Conservation (phyloP, 2,113 vertebrate species). For the Hydrolagus affinis region DNA sequence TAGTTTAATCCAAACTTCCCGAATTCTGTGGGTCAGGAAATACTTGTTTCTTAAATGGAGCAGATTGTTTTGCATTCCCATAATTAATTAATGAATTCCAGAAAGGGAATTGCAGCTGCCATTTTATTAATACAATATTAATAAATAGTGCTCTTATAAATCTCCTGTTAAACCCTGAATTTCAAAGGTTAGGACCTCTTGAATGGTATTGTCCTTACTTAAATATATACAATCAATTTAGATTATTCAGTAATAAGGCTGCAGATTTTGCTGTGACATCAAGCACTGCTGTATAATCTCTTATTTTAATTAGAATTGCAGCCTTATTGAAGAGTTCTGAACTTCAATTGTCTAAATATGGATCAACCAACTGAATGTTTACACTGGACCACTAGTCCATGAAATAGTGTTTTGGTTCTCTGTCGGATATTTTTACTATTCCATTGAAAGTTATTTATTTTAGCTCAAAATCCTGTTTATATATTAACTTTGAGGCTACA, state of each 20-base stretch:
- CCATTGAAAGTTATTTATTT: slow-evolving; percentile 1
- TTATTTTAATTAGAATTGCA: background rate
- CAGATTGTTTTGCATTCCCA: background rate
- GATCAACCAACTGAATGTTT: background rate
- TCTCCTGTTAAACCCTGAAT: background rate
- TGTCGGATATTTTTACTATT: background rate
- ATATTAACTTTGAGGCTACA: background rate
- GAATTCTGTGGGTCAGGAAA: background rate
- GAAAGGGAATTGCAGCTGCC: background rate
- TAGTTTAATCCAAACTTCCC: background rate
- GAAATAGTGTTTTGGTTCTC: background rate
- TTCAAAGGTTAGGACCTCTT: background rate
- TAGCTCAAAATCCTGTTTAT: background rate
- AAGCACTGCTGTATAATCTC: background rate
- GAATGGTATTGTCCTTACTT: background rate
- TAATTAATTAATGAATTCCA: slow-evolving; percentile 4
- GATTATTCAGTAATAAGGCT: background rate
- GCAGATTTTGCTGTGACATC: background rate
- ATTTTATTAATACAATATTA: background rate
- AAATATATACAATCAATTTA: background rate
- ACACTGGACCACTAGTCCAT: background rate
- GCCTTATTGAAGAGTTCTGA: background rate
- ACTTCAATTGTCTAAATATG: background rate
- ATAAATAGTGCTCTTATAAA: background rate
- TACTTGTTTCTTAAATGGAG: background rate